phyloP scores from a whole-genome alignment of 2,113 vertebrate species.

The Lamprologus ornatipinnis region DNA sequence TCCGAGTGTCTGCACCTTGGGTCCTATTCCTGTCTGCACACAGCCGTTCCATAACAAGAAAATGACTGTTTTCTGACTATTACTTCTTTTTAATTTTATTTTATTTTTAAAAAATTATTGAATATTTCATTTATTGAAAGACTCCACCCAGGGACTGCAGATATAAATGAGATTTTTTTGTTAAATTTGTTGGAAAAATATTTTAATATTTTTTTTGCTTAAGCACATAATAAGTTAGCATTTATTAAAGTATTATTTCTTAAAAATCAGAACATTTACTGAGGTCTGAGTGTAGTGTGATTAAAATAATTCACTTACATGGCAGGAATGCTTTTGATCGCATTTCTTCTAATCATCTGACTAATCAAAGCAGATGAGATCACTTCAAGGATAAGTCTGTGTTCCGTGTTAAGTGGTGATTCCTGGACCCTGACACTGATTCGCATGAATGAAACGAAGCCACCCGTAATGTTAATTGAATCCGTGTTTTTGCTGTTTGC shows the following conservation, averaged over 20 bases:
- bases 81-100: not conserved
- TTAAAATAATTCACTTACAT: not conserved
- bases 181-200: not conserved
- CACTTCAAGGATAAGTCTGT: not conserved
- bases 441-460: not conserved
- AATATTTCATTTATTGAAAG: not conserved
- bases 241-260: not conserved
- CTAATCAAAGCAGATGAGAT: not conserved
- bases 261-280: not conserved
- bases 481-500: not conserved
- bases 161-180: not conserved
- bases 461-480: not conserved
- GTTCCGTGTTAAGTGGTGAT: not conserved
- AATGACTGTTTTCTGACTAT: not conserved
- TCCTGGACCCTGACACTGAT: not conserved
- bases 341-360: not conserved
- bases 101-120: fast-evolving
- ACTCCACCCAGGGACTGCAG: not conserved
- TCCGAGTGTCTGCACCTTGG: too few relatives aligned
- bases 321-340: not conserved
- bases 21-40: too few relatives aligned
- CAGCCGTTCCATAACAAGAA: not conserved
- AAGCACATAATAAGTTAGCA: not conserved
- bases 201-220: fast-evolving
- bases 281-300: not conserved